Base-by-base conservation (phyloP, 1,140 invertebrate species). In the Apis laboriosa region DNA sequence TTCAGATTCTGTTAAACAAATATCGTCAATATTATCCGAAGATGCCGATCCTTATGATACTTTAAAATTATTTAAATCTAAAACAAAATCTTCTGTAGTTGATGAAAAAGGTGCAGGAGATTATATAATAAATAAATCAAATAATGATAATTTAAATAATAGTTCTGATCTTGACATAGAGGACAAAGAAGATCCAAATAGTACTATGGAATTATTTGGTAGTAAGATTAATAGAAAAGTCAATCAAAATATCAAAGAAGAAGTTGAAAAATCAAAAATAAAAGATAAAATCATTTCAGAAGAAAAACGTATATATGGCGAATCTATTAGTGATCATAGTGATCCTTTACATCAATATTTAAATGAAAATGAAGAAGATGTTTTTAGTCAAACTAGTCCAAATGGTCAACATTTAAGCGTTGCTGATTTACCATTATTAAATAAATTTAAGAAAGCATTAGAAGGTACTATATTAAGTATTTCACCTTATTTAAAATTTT, bases 401-500 rank as follows among this genome's bases (percentile, higher is more conserved):
- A 93, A 88, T 24, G 90, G 87, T 66, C 92, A 92, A 51, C 90
- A 89, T 43, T 76, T 94, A 21, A 94, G 92, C 15, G 96, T 96
- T 0, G 95, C 96, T 11, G 95, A 96, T 83, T 90, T 96, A 11
- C 96, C 96, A 3, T 93, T 96, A 51, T 93, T 95, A 4, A 97
- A 97, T 90, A 95, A 95, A 75, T 98, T 98, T 87, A 95, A 96
- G 66, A 97, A 97, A 90, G 95, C 96, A 5, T 92, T 98, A 8
- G 96, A 97, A 82, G 96, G 96, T 55, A 96, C 96, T 0, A 94
- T 97, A 78, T 94, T 99, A 1, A 98, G 97, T 1, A 96, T 97
- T 84, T 99, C 98, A 0, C 98, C 98, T 0, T 98, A 97, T 93
- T 94, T 98, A 2, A 96, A 97, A 81, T 97, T 98, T 88, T 95